Conservation (phyloP, 2,888 invertebrate genomes). For the Watsonalla binaria region DNA sequence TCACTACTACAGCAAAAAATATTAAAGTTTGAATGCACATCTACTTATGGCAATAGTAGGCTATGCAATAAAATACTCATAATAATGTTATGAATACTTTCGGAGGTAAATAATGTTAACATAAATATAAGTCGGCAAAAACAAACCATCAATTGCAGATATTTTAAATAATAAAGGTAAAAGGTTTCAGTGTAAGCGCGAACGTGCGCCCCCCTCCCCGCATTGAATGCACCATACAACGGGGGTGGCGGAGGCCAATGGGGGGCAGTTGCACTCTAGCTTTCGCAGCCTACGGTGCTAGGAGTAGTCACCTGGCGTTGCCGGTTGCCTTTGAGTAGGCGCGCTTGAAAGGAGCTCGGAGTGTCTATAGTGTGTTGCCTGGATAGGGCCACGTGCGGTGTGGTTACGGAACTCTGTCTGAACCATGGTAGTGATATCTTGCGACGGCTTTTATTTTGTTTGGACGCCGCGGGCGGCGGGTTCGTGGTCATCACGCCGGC, state of each 20-base stretch:
- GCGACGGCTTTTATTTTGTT: slow-evolving; percentile 85
- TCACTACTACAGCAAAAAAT: no score
- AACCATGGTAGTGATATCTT: slow-evolving; percentile 96
- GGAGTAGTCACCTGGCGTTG: slow-evolving; percentile 67
- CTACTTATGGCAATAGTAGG: no score
- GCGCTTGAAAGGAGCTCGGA: slow-evolving; percentile 90
- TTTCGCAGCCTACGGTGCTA: slow-evolving; percentile 12
- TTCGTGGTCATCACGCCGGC: slow-evolving; percentile 53
- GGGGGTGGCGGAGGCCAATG: slow-evolving; percentile 14
- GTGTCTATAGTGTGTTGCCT: slow-evolving; percentile 95
- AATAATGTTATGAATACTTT: no score
- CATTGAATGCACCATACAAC: slow-evolving; percentile 9
- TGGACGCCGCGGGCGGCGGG: slow-evolving; percentile 49
- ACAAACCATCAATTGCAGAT: slow-evolving; percentile 13
- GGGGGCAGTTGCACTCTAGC: slow-evolving; percentile 13
- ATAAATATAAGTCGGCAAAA: no score
- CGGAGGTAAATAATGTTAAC: no score
- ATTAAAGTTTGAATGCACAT: no score
- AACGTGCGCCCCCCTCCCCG: slow-evolving; percentile 22
- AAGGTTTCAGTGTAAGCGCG: slow-evolving; percentile 34
- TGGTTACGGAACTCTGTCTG: slow-evolving; percentile 87
- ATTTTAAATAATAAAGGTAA: no score
- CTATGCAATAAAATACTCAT: no score
- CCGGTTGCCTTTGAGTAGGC: slow-evolving; percentile 83
- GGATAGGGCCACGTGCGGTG: slow-evolving; percentile 85